Base-by-base conservation (phyloP, 2,888 invertebrate genomes). In the Gortyna flavago region DNA sequence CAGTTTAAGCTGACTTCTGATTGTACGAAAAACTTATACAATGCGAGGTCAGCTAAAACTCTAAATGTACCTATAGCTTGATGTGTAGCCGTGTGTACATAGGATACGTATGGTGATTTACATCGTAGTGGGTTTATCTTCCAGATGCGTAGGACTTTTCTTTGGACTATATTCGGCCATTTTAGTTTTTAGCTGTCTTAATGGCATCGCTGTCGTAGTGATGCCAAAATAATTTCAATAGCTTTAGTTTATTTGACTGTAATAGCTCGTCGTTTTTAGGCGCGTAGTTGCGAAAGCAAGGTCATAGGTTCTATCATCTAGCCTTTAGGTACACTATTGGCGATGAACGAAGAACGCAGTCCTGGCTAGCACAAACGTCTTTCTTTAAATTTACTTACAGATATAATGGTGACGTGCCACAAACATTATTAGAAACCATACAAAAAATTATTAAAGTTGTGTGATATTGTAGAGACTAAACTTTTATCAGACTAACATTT, bases 121-220 rank as follows among this genome's bases (percentile, higher is more conserved):
- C 79, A 67, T 79, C 9, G 62, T 11, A 79, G 35, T 57, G n/a
- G 54, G 44, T n/a, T 75, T 11, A 6, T 1, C 48, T 35, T 7
- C 16, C 65, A 6, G 8, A 65, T 25, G 62, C 25, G 54, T 44
- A 13, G 13, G 0, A 54, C 29, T 25, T 29, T 29, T 13, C 25
- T 73, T 25, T 51, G 18, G 1, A 38, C 18, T 21, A 21, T 16
- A 16, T 72, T 51, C 6, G 16, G 18, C 29, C 13, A 29, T 2
- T 41, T 41, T 16, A 35, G 25, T 11, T 73, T 32, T 73, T 32
- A 25, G 25, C 11, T 48, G 13, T 48, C 7, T 13, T 21, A 48
- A 48, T 32, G 32, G 5, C 8, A 16, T 21, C 13, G 7, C 13
- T 48, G 21, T 4, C 4, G 35, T 4, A 29, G 44, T 48, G 44